Base-by-base conservation (phyloP, 53 echinoderm and acorn worm genomes). In the Actinopyga echinites region DNA sequence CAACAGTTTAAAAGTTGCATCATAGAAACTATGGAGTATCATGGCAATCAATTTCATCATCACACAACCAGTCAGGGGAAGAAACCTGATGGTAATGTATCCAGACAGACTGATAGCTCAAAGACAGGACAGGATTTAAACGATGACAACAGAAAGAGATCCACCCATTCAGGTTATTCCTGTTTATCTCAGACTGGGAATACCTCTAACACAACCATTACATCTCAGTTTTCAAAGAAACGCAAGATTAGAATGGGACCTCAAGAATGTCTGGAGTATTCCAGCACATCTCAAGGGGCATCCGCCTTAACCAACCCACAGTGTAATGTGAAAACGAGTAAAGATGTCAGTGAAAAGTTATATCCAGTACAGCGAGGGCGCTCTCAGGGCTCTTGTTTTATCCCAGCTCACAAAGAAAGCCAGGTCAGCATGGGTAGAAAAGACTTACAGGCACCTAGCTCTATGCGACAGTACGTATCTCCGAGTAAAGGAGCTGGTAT, bases 261-360 rank as follows among this genome's bases (percentile, higher is more conserved):
- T 64, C 45, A 56, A 38, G 84, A 97, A 64, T 97, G 94, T 71
- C 82, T 86, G 8, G 80, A 80, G 26, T 87, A 89, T 78, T 86
- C 94, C 8, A 83, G 60, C 35, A 92, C 97, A 20, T 25, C 32
- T 44, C 38, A 83, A 40, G 97, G 97, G 0, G 90, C 97, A 25
- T 45, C 59, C 54, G 85, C 97, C 10, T 74, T 97, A 61, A 94
- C 84, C 22, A 94, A 94, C 63, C 96, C 96, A 2, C n/a, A 57
- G 17, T 35, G 73, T 32, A 44, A 89, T 4, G 69, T 37, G 43
- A 88, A 82, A 29, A 59, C 90, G 21, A 74, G 52, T 44, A 49
- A 59, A 55, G 88, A 92, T 68, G 81, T 79, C 11, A 90, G 88
- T 58, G 85, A 82, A 54, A 92, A 87, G 10, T 80, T 93, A n/a